Evolutionary conservation across 2,888 invertebrate genomes (phyloP).

Genomic region (Tenthredo scrophulariae): DNA sequence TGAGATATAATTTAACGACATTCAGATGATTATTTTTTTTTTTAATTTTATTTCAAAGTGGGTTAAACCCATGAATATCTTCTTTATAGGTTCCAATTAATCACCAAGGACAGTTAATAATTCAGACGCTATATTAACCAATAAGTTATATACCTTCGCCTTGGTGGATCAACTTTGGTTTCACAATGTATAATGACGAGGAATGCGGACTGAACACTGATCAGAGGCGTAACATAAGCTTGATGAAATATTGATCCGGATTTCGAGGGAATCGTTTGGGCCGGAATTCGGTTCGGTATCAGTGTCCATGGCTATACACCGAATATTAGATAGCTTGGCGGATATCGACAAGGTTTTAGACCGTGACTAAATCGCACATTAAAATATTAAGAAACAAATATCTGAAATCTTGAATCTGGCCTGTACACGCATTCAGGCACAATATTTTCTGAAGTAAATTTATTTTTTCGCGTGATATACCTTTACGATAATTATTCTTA

Average conservation of each 20-base stretch:
- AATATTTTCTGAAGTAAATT: background rate
- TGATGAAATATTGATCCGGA: background rate
- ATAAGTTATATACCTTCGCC: background rate
- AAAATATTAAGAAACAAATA: slow-evolving; percentile 17
- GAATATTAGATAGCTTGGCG: background rate
- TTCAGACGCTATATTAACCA: background rate
- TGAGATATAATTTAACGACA: background rate
- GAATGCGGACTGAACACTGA: background rate
- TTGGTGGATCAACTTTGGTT: slow-evolving; percentile 11
- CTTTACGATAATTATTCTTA: background rate
- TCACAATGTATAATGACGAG: slow-evolving; percentile 11
- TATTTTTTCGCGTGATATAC: background rate
- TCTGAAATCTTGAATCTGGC: background rate
- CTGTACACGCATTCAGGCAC: background rate
- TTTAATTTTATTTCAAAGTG: slow-evolving; percentile 23
- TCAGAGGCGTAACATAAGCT: background rate
- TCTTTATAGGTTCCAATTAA: slow-evolving; percentile 15
- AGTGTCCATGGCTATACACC: background rate
- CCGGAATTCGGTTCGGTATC: slow-evolving; percentile 23
- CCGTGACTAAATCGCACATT: slow-evolving; percentile 30
- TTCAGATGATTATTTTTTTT: background rate
- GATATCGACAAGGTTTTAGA: slow-evolving; percentile 38
- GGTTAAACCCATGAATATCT: background rate
- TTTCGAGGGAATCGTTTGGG: background rate
- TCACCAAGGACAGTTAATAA: slow-evolving; percentile 22